Evolutionary conservation across 1,140 invertebrate species (phyloP).

Genomic region (Lepidotrigona ventralis): DNA sequence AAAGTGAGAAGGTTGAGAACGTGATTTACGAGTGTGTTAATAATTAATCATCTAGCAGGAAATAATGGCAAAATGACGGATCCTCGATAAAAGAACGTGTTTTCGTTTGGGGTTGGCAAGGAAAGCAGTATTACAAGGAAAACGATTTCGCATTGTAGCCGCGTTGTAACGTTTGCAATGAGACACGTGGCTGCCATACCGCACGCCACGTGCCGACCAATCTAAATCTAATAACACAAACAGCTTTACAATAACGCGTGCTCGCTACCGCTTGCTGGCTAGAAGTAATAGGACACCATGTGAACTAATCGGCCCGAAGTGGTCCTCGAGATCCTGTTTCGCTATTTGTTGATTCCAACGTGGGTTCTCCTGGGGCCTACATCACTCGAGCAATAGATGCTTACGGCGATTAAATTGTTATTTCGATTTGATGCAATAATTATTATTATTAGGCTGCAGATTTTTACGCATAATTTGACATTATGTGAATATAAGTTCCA

Average conservation of each 20-base stretch:
- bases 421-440: background rate
- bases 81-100: constrained; percentile 49
- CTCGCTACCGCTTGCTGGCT: constrained; percentile 56
- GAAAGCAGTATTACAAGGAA: constrained; percentile 55
- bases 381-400: background rate
- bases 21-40: background rate
- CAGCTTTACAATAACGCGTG: constrained; percentile 71
- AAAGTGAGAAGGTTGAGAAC: background rate
- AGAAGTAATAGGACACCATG: constrained; percentile 76
- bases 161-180: constrained; percentile 68
- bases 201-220: constrained; percentile 71
- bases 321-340: constrained; percentile 74
- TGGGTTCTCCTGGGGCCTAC: constrained; percentile 47
- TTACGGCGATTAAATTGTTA: background rate
- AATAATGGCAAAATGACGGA: constrained; percentile 26
- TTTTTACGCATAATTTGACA: too few relatives aligned
- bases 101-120: constrained; percentile 34
- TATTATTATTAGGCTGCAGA: constrained; percentile 1
- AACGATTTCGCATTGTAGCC: constrained; percentile 65
- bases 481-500: too few relatives aligned
- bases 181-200: constrained; percentile 67
- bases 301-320: constrained; percentile 78
- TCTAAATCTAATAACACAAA: constrained; percentile 79
- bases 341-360: constrained; percentile 65
- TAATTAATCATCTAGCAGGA: constrained; percentile 1